phyloP scores from a whole-genome alignment of 2,113 vertebrate species.

The Myotis lucifugus region DNA sequence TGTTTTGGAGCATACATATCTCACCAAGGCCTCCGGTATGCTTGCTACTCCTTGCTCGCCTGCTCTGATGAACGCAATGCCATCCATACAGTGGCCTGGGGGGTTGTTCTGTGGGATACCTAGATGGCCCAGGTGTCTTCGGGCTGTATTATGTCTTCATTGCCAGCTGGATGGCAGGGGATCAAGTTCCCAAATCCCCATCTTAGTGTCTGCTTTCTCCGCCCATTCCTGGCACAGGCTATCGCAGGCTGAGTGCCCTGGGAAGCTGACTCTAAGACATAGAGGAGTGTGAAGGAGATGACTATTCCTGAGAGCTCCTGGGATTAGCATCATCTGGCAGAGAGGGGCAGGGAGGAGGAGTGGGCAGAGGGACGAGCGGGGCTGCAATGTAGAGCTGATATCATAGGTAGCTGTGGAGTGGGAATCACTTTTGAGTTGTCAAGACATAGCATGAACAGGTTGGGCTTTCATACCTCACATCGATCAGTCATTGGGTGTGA shows the following conservation, averaged over 20 bases:
- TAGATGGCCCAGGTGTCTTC: background rate
- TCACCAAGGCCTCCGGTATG: background rate
- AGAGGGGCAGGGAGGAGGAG: background rate
- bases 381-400: rapidly evolving
- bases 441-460: too few relatives aligned
- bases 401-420: background rate
- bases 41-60: background rate
- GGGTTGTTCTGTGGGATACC: background rate
- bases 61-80: background rate
- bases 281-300: background rate
- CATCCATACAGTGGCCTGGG: background rate
- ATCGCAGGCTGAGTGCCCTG: background rate
- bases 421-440: background rate
- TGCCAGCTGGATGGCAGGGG: background rate
- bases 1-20: background rate
- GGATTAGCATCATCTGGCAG: background rate
- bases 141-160: background rate
- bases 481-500: background rate
- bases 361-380: background rate
- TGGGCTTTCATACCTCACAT: rapidly evolving
- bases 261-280: background rate
- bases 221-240: background rate
- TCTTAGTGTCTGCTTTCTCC: background rate
- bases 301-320: background rate
- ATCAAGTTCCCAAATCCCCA: background rate